A percentile compares a stretch with the other conserved stretches of the same genome.
Evolutionary conservation across 2,888 invertebrate species (phyloP).

Genomic region (Aphidoletes aphidimyza): DNA sequence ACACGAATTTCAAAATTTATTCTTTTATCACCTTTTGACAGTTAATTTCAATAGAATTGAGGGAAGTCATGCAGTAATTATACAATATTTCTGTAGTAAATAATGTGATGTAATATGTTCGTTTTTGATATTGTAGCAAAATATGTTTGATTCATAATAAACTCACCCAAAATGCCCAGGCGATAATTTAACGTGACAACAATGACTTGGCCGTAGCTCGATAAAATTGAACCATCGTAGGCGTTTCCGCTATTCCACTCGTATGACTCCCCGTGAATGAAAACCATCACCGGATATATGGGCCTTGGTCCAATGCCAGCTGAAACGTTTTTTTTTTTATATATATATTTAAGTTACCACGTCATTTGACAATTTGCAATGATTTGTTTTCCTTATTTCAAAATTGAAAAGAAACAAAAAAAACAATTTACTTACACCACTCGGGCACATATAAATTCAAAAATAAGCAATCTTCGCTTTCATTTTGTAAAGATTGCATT

Average conservation of each 20-base stretch:
- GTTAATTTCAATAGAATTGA: too few relatives aligned
- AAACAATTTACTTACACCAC: constrained; percentile 74
- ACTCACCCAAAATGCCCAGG: constrained; percentile 83
- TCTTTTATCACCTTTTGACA: too few relatives aligned
- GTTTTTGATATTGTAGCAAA: too few relatives aligned
- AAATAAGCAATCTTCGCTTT: constrained; percentile 89
- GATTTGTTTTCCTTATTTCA: not conserved
- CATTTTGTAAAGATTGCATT: constrained; percentile 74
- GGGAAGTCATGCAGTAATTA: too few relatives aligned
- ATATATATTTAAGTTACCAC: not conserved
- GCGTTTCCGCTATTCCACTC: constrained; percentile 98
- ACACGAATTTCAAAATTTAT: too few relatives aligned
- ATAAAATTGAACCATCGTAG: constrained; percentile 93
- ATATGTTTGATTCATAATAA: not conserved
- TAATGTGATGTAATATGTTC: too few relatives aligned
- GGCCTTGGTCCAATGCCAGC: constrained; percentile 66
- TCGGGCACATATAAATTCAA: constrained; percentile 92
- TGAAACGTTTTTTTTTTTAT: too few relatives aligned
- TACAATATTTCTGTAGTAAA: too few relatives aligned
- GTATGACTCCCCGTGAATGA: constrained; percentile 94
- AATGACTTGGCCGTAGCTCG: constrained; percentile 90
- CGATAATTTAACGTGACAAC: constrained; percentile 88
- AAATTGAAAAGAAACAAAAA: too few relatives aligned
- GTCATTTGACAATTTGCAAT: not conserved
- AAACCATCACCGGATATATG: constrained; percentile 86